These are phyloP conservation scores for Drosophila recens DNA, from an alignment of 2,888 invertebrate genomes.

Conservation along the genomic window DNA sequence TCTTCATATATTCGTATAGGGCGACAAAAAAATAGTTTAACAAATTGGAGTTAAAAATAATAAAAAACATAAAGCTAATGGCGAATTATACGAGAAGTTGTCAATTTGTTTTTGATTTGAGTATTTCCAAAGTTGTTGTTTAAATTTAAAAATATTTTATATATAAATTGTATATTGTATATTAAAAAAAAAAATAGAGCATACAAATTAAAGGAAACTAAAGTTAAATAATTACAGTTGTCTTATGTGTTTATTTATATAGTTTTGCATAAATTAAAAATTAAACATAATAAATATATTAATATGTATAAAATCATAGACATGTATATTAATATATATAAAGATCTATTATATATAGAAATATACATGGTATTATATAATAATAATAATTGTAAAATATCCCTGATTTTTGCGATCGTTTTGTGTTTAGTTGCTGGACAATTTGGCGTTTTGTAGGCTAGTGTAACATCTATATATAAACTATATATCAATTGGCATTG, in stretches of 20 bases:
- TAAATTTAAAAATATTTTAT: conserved; percentile 15
- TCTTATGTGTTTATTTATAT: conserved; percentile 9
- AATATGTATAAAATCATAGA: conserved; percentile 22
- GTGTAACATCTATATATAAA: conserved; percentile 34
- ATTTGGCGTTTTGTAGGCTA: conserved; percentile 70
- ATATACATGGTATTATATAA: conserved; percentile 12
- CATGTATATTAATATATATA: conserved; percentile 20
- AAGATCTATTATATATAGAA: conserved; percentile 10
- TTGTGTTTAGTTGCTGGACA: conserved; percentile 55
- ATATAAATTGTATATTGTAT: conserved; percentile 7
- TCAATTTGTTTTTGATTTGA: conserved; percentile 32
- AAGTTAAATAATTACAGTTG: conserved; percentile 40
- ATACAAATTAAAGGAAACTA: conserved; percentile 22
- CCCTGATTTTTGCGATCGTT: conserved; percentile 62
- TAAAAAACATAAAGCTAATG: conserved; percentile 51
- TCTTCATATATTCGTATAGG: conserved; percentile 1
- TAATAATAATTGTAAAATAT: conserved; percentile 48
- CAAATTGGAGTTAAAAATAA: conserved; percentile 15
- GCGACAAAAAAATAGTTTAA: conserved; percentile 22
- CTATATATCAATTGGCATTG: conserved; percentile 66
- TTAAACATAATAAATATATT: conserved; percentile 49
- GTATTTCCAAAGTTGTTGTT: conserved; percentile 39
- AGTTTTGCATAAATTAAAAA: conserved; percentile 50
- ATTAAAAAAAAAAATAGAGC: conserved; percentile 20
- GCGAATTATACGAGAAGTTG: conserved; percentile 26